Conservation (phyloP, 2,113 vertebrate genomes). For the Chloroceryle aenea region DNA sequence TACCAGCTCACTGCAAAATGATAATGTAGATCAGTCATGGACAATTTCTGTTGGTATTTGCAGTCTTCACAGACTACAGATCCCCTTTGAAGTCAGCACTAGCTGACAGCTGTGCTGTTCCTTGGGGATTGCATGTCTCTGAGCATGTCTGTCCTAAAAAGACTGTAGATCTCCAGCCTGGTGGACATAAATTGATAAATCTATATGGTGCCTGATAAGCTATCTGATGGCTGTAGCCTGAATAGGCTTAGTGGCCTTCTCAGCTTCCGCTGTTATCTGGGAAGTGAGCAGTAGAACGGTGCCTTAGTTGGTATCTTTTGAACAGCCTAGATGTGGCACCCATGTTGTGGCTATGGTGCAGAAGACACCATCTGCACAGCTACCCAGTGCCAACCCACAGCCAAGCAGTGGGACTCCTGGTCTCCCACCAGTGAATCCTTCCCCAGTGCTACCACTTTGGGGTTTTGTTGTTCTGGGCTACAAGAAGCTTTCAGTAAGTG, state of each 20-base stretch:
- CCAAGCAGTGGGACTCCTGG: background rate
- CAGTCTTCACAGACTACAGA: background rate
- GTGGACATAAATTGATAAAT: background rate
- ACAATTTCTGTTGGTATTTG: background rate
- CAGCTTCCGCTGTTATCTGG: background rate
- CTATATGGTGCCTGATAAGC: background rate
- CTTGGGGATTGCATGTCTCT: background rate
- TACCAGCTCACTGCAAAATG: slow-evolving; percentile 15
- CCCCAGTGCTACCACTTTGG: background rate
- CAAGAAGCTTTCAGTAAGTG: background rate
- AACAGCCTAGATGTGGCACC: background rate
- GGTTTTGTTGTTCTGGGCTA: background rate
- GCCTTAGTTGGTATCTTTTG: background rate
- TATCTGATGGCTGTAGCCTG: background rate
- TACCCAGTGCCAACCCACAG: background rate
- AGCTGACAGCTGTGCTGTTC: background rate
- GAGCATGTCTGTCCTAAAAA: background rate
- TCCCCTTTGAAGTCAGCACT: background rate
- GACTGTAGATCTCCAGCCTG: background rate
- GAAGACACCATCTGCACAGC: background rate
- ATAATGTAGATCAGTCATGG: slow-evolving; percentile 14
- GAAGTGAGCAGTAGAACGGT: background rate
- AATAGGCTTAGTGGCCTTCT: background rate
- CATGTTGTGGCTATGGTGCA: background rate
- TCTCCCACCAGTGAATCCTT: background rate